These are phyloP conservation scores for Quadriops clusia DNA, from an alignment of 2,888 invertebrate species.

Conservation along the genomic window DNA sequence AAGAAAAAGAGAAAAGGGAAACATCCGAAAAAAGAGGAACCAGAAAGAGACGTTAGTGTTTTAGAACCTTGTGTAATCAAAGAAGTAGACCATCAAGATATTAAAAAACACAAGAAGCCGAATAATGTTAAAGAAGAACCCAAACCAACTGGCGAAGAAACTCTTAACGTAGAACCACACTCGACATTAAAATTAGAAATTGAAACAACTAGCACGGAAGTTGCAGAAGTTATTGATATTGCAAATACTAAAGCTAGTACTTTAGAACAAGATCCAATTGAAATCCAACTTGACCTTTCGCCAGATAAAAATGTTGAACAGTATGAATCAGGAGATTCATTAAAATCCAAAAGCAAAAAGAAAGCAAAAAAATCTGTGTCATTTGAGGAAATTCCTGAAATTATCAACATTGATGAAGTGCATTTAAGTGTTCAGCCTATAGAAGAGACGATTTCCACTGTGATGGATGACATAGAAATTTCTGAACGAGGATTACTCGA, in stretches of 20 bases:
- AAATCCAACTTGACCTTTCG: too few species aligned
- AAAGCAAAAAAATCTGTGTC: conserved; percentile 30
- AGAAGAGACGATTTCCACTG: too few species aligned
- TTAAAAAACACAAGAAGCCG: conserved; percentile 2
- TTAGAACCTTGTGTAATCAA: not conserved
- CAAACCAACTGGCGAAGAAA: conserved; percentile 3
- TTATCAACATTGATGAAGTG: conserved; percentile 23
- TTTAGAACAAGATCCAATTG: too few species aligned
- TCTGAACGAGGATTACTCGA: too few species aligned
- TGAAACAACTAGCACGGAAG: conserved; percentile 1
- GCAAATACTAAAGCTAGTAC: too few species aligned
- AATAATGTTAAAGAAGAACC: conserved; percentile 1
- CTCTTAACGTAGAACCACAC: conserved; percentile 1
- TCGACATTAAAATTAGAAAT: conserved; percentile 6
- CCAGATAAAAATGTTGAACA: too few species aligned
- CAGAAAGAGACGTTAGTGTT: conserved; percentile 3
- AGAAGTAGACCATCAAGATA: not conserved
- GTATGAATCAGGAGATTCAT: too few species aligned
- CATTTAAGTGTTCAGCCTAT: too few species aligned
- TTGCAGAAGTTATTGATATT: not conserved
- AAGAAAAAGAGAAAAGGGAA: conserved; percentile 7
- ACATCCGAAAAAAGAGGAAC: conserved; percentile 12
- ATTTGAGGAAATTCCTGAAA: conserved; percentile 28
- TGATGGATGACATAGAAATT: too few species aligned
- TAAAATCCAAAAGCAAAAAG: conserved; percentile 17